Conservation (phyloP, 2,113 vertebrate species). For the Hucho hucho region DNA sequence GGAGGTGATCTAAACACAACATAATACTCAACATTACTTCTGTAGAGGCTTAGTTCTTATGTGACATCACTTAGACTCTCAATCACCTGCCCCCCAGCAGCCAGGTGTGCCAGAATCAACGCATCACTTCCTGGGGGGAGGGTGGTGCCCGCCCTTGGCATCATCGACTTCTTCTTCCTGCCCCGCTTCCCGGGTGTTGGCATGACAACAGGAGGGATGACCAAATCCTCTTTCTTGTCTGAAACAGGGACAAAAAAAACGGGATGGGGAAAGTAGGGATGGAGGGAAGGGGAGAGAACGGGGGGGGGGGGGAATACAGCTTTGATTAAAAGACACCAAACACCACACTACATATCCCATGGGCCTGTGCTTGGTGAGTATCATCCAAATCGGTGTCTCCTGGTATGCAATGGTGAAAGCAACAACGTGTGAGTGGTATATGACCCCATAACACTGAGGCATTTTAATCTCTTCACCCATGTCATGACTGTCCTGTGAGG, state of each 20-base stretch:
- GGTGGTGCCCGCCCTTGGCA: conserved; percentile 55
- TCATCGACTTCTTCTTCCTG: conserved; percentile 74
- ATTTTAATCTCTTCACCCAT: background rate
- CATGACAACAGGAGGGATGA: conserved; percentile 72
- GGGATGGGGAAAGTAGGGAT: conserved; percentile 35
- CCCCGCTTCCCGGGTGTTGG: conserved; percentile 71
- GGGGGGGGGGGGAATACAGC: background rate
- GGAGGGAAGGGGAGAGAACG: background rate
- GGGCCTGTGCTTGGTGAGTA: background rate
- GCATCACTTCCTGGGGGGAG: conserved; percentile 76
- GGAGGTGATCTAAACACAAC: too few relatives aligned
- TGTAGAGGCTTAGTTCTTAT: too few relatives aligned
- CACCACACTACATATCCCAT: background rate
- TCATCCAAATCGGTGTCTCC: background rate
- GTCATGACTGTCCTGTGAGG: too few relatives aligned
- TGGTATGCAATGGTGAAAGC: background rate
- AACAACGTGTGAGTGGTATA: background rate
- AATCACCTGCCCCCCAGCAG: conserved; percentile 74
- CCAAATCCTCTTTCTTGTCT: conserved; percentile 89
- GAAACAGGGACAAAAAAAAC: conserved; percentile 50
- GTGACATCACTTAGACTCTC: background rate
- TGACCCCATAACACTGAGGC: background rate
- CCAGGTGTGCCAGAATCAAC: conserved; percentile 76
- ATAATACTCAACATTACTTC: too few relatives aligned
- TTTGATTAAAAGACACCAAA: background rate